phyloP scores from a whole-genome alignment of 2,797 vertebrate genomes.

The Alcedo quadribrachys region DNA sequence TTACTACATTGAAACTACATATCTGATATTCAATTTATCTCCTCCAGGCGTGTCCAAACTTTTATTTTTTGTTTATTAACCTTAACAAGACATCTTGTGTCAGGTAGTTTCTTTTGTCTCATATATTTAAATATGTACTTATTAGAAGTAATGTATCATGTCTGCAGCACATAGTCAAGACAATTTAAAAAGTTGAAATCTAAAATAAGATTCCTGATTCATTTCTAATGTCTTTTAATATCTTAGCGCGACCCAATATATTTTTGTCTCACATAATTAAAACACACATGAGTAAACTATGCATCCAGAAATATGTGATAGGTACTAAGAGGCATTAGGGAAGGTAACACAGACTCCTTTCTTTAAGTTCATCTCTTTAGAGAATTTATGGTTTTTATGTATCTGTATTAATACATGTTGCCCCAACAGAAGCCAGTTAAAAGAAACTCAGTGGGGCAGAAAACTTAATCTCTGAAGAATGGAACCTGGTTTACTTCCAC shows the following conservation, averaged over 20 bases:
- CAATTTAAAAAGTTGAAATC: neutral
- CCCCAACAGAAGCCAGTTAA: neutral
- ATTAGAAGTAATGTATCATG: neutral
- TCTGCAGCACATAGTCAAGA: neutral
- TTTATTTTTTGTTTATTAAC: neutral
- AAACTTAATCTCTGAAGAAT: neutral
- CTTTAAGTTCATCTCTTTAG: neutral
- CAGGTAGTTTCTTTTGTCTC: neutral
- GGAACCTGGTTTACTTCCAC: neutral
- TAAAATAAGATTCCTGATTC: neutral
- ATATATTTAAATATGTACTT: neutral
- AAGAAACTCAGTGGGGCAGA: neutral
- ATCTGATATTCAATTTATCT: neutral
- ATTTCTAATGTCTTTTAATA: neutral
- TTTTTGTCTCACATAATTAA: constrained; percentile 13
- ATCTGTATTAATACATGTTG: neutral
- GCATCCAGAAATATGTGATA: neutral
- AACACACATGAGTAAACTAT: neutral
- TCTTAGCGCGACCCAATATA: neutral
- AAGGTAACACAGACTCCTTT: neutral
- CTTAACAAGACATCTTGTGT: neutral
- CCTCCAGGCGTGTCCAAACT: neutral
- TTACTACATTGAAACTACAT: neutral
- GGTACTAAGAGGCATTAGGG: neutral
- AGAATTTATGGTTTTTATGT: neutral